Percentiles rank a stretch among this genome's conserved stretches.
Evolutionary conservation across 2,797 vertebrate genomes (phyloP).

Genomic region (Sebastes wilsoni): DNA sequence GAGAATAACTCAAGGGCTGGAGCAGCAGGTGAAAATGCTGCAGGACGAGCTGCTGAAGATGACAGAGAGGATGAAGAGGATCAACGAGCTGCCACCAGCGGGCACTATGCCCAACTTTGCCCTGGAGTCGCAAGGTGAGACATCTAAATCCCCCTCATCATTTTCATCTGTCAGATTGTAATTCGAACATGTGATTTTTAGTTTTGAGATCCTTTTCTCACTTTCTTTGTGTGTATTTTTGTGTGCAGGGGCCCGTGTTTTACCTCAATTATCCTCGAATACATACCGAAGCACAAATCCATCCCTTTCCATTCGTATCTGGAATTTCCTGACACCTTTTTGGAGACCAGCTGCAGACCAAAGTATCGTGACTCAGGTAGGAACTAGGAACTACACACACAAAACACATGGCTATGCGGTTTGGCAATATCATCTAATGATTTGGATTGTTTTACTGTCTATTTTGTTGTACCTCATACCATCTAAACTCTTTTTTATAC

Average conservation of each 20-base stretch:
- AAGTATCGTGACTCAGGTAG: too few species aligned
- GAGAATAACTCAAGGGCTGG: accelerated
- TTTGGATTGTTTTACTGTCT: too few species aligned
- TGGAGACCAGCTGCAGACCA: too few species aligned
- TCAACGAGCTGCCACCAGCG: accelerated
- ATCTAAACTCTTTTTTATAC: too few species aligned
- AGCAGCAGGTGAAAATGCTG: neutral
- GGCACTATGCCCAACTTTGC: neutral
- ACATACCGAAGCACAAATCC: too few species aligned
- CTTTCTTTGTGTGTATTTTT: neutral
- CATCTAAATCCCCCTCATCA: neutral
- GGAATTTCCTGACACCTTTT: too few species aligned
- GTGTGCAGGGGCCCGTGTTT: neutral
- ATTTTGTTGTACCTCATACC: too few species aligned
- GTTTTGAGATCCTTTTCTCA: neutral
- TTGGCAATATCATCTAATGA: too few species aligned
- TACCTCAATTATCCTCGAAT: accelerated
- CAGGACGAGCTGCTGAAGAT: neutral
- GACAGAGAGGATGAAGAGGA: neutral
- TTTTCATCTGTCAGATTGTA: neutral
- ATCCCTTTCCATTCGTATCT: too few species aligned
- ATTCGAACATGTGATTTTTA: neutral
- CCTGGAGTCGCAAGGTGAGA: neutral
- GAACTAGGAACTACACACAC: too few species aligned
- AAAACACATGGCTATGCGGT: too few species aligned